Evolutionary conservation across 2,888 invertebrate species (phyloP), one percentile per base, ranked within the genome.

Genomic region (Volucella zonaria): DNA sequence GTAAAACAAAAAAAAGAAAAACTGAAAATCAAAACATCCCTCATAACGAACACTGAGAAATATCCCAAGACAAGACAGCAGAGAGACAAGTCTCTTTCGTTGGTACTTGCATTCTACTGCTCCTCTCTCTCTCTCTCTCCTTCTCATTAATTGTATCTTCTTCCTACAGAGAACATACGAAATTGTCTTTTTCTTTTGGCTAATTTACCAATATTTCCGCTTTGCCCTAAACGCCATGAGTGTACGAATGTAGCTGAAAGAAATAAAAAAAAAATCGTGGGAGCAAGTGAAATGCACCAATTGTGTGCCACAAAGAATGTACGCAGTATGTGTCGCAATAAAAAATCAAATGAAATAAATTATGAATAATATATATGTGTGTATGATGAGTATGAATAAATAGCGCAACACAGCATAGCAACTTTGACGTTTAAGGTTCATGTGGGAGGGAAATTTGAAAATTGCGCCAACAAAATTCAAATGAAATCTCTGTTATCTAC

Each of bases 271-370:
- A 66, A 61, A 45, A 66, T 68, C 40, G 77, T 77, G 77, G 77
- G 70, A 77, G 62, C 70, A 77, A 77, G 70, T 70, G 49, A 54
- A 70, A 54, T 62, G 61, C 68, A 18, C 45, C 40, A 45, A 52
- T 54, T 54, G 73, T 12, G 42, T 14, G 43, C 11, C 31, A 62
- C 54, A 73, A 3, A 6, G 49, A 52, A 38, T 38, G 58, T 70
- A 59, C 58, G 70, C 49, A 70, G 49, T 58, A 70, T 75, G 75
- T 66, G 68, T 56, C 52, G 62, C 62, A 77, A 77, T 42, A 49
- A 47, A 67, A 61, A 58, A 49, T 42, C 0, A 58, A 43, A 43
- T 18, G 23, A 59, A 61, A n/a, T 8, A 49, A 42, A 49, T 45
- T 38, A 54, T 43, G 31, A 15, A 62, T n/a, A n/a, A n/a, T n/a